phyloP scores from a whole-genome alignment of 1,140 invertebrate species.

The Drosophila ercepeae region DNA sequence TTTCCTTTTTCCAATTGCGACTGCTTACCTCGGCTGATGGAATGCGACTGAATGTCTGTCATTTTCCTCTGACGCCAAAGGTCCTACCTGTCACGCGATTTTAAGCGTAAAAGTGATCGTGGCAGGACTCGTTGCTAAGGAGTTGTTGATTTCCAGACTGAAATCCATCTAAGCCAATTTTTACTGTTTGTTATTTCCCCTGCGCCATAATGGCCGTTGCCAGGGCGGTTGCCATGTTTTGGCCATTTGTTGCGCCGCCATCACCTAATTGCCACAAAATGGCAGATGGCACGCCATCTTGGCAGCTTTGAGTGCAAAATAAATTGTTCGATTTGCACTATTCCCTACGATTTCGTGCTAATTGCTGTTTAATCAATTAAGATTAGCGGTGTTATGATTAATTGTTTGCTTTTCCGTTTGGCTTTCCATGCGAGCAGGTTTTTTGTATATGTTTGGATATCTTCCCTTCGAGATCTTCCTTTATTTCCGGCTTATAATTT shows the following conservation, averaged over 20 bases:
- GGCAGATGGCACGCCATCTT: slow-evolving; percentile 43
- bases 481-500: too few relatives aligned
- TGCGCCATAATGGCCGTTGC: slow-evolving; percentile 41
- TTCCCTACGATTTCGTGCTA: slow-evolving; percentile 23
- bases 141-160: slow-evolving; percentile 73
- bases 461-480: too few relatives aligned
- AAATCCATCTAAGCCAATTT: neutral
- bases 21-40: slow-evolving; percentile 62
- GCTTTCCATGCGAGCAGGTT: neutral
- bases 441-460: too few relatives aligned
- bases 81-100: slow-evolving; percentile 10
- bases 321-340: slow-evolving; percentile 26
- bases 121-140: slow-evolving; percentile 65
- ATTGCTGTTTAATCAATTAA: slow-evolving; percentile 29
- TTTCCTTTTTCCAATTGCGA: slow-evolving; percentile 31
- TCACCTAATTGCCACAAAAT: slow-evolving; percentile 20
- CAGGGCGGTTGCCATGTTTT: slow-evolving; percentile 44
- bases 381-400: neutral
- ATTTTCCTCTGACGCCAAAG: slow-evolving; percentile 12
- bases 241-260: slow-evolving; percentile 56
- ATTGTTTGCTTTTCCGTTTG: neutral
- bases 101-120: slow-evolving; percentile 57
- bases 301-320: slow-evolving; percentile 12
- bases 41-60: slow-evolving; percentile 50
- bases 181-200: slow-evolving; percentile 59